phyloP scores from a whole-genome alignment of 1,140 invertebrate genomes.

The Caenorhabditis briggsae region DNA sequence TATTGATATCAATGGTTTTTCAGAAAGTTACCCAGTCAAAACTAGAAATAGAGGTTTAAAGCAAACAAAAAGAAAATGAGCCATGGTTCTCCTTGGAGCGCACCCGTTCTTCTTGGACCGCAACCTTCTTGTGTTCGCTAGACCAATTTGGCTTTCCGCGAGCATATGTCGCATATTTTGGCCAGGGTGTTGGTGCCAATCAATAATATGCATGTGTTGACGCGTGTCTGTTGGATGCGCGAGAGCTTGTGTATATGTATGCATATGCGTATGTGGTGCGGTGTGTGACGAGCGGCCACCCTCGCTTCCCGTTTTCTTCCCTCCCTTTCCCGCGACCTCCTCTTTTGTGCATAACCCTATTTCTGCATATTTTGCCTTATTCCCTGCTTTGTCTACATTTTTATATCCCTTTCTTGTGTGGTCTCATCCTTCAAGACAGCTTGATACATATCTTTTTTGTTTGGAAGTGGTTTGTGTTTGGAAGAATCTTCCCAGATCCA shows the following conservation, averaged over 20 bases:
- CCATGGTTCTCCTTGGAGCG: neutral
- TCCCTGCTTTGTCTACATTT: conserved; percentile 43
- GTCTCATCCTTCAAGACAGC: neutral
- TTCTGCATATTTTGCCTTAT: conserved; percentile 48
- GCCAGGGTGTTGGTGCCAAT: conserved; percentile 49
- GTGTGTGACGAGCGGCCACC: conserved; percentile 49
- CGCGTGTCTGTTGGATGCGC: conserved; percentile 46
- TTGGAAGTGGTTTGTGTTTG: neutral
- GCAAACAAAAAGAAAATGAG: neutral
- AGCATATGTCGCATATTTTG: conserved; percentile 48
- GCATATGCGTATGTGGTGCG: conserved; percentile 1
- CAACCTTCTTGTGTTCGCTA: neutral
- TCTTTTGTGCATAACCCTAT: conserved; percentile 55
- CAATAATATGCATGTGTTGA: conserved; percentile 55
- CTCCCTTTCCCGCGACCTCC: conserved; percentile 30
- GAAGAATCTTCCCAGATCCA: too few relatives aligned
- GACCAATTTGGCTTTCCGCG: conserved; percentile 19
- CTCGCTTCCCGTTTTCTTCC: conserved; percentile 43
- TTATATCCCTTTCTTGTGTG: conserved; percentile 22
- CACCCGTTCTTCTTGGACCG: too few relatives aligned
- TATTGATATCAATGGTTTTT: too few relatives aligned
- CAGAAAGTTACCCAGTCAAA: too few relatives aligned
- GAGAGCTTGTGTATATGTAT: neutral
- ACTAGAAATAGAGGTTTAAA: too few relatives aligned
- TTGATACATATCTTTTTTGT: conserved; percentile 3